phyloP scores from a whole-genome alignment of 1,140 invertebrate genomes.

The Bombus waltoni region DNA sequence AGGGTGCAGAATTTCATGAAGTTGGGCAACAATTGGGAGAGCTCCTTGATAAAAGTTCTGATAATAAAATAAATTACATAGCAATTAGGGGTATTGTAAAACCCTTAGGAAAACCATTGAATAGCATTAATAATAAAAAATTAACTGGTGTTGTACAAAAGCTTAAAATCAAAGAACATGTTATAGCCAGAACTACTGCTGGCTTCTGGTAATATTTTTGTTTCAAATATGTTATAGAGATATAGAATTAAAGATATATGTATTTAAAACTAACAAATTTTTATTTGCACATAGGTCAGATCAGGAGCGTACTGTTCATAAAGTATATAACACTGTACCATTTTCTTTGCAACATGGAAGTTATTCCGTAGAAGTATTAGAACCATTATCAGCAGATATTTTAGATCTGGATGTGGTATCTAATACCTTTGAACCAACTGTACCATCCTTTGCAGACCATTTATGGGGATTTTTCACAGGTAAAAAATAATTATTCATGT shows the following conservation, averaged over 20 bases:
- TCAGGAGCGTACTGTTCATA: conserved; percentile 88
- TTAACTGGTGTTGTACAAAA: conserved; percentile 89
- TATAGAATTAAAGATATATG: not conserved
- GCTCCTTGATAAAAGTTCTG: conserved; percentile 84
- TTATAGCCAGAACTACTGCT: conserved; percentile 87
- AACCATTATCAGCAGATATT: conserved; percentile 88
- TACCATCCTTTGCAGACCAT: conserved; percentile 88
- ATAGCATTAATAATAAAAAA: conserved; percentile 86
- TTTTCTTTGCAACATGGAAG: conserved; percentile 87
- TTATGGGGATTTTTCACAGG: conserved; percentile 91
- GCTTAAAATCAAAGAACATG: conserved; percentile 89
- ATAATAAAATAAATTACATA: conserved; percentile 87
- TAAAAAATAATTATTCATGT: conserved; percentile 10
- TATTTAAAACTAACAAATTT: conserved; percentile 21
- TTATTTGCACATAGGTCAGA: conserved; percentile 83
- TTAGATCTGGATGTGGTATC: conserved; percentile 91
- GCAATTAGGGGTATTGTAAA: conserved; percentile 88
- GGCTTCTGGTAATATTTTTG: conserved; percentile 87
- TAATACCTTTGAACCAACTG: conserved; percentile 89
- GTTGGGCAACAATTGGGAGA: conserved; percentile 85
- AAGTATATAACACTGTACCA: conserved; percentile 88
- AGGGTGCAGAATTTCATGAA: conserved; percentile 86
- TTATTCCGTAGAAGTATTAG: conserved; percentile 87
- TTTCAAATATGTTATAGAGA: not conserved
- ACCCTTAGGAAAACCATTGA: conserved; percentile 88